These are phyloP conservation scores for Coleophora flavipennella DNA, from an alignment of 2,888 invertebrate species.

Conservation along the genomic window DNA sequence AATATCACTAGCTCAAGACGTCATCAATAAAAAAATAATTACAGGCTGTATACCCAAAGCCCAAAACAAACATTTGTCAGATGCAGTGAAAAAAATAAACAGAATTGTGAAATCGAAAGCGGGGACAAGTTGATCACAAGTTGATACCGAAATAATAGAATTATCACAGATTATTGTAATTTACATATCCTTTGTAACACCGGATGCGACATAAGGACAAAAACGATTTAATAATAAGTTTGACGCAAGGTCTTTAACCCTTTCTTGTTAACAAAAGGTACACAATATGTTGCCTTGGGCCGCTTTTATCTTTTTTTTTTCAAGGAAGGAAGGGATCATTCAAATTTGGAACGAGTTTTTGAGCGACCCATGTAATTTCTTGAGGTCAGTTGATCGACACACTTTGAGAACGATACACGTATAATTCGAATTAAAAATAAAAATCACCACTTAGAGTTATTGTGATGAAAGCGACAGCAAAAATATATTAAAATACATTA, in stretches of 20 bases:
- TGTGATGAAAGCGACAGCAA: too few relatives aligned
- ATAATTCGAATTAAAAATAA: slow-evolving; percentile 16
- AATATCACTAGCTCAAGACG: slow-evolving; percentile 21
- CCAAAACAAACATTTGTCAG: slow-evolving; percentile 52
- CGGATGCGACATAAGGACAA: slow-evolving; percentile 67
- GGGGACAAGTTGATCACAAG: slow-evolving; percentile 63
- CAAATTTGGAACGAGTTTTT: slow-evolving; percentile 63
- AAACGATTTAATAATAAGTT: slow-evolving; percentile 71
- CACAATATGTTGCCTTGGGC: slow-evolving; percentile 62
- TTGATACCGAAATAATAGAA: slow-evolving; percentile 65
- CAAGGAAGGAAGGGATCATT: slow-evolving; percentile 62
- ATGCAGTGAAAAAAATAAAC: slow-evolving; percentile 23
- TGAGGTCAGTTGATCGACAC: slow-evolving; percentile 61
- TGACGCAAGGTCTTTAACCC: slow-evolving; percentile 62
- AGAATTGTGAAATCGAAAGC: slow-evolving; percentile 25
- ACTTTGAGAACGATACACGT: slow-evolving; percentile 47
- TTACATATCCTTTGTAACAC: slow-evolving; percentile 65
- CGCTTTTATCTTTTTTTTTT: slow-evolving; percentile 47
- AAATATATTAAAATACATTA: too few relatives aligned
- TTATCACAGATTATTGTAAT: slow-evolving; percentile 69
- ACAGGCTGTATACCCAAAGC: slow-evolving; percentile 51
- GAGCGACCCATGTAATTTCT: slow-evolving; percentile 37
- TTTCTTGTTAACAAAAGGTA: slow-evolving; percentile 63
- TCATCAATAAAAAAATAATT: slow-evolving; percentile 33
- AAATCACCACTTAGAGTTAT: too few relatives aligned